Evolutionary conservation across 2,797 vertebrate species (phyloP), one percentile per base, ranked within the genome.

Genomic region (Spatula clypeata): DNA sequence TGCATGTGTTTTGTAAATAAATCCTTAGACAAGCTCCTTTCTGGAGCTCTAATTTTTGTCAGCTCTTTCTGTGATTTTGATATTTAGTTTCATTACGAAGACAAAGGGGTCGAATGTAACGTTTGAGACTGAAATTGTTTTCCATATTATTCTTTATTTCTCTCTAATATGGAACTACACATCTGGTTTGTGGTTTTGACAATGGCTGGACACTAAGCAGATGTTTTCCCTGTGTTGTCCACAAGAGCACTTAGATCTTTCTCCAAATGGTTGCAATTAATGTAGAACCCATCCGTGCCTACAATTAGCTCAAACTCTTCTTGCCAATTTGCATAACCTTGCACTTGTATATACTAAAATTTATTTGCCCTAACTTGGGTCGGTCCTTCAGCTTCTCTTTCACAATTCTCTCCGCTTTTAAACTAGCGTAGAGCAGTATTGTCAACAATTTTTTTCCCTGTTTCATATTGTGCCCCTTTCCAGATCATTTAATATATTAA

Each of bases 401-500:
- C 66, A 29, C 29, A 49, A 49, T 66, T 84, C 69, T 88, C 31
- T 2, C 16, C 65, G 20, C 15, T 80, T 90, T 92, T 80, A 76
- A 76, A 85, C 76, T 85, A 20, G 32, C 57, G 4, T 7, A 57
- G 11, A 74, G 38, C 53, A 47, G 53, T 29, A 85, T 45, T 9
- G 1, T 64, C 70, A 79, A 86, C 38, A 6, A 2, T 88, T 31
- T 74, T 51, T 16, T 16, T 8, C 4, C 27, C 15, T 27, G 12
- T 71, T 92, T 83, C 65, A 83, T 61, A 6, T 85, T 70, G 58
- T 93, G n/a, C 54, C 45, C 49, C 83, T 96, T 96, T 97, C 93
- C 97, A 95, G 90, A 95, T 96, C 86, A 95, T 95, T 95, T 94
- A 95, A 95, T 97, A 85, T 94, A 97, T 95, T 97, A 95, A 93